Evolutionary conservation across 2,113 vertebrate genomes (phyloP).

Genomic region (Ascaphus truei): DNA sequence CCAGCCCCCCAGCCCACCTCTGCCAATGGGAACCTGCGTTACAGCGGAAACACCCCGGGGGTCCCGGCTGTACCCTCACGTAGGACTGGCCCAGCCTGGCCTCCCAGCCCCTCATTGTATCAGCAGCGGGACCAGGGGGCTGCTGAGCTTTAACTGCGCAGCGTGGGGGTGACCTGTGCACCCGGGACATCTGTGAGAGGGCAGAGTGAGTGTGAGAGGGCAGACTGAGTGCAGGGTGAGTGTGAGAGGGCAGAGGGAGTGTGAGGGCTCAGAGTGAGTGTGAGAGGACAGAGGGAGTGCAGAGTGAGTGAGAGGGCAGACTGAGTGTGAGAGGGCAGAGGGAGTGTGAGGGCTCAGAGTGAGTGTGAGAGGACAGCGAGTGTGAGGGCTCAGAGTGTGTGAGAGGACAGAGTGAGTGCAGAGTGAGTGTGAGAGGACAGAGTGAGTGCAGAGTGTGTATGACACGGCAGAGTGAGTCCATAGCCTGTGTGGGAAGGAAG

Average conservation of each 20-base stretch:
- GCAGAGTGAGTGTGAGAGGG: not conserved
- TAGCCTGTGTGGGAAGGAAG: not conserved
- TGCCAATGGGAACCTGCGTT: slow-evolving; percentile 51
- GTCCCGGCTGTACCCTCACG: slow-evolving; percentile 12
- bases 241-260: not conserved
- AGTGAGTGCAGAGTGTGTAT: too few species aligned
- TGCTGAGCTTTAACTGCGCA: slow-evolving; percentile 24
- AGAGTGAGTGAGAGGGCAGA: not conserved
- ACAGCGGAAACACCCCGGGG: not conserved
- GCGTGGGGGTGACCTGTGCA: too few species aligned
- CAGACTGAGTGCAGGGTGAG: not conserved
- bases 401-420: not conserved
- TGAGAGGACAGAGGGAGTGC: not conserved
- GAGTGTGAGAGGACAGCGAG: not conserved
- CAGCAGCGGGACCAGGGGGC: slow-evolving; percentile 42
- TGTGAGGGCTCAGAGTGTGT: too few species aligned
- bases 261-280: slow-evolving; percentile 13
- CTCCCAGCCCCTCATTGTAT: slow-evolving; percentile 38
- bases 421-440: not conserved
- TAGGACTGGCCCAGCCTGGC: slow-evolving; percentile 54
- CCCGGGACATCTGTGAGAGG: too few species aligned
- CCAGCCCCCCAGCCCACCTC: slow-evolving; percentile 32
- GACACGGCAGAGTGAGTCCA: not conserved
- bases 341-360: not conserved
- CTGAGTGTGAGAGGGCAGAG: not conserved